Evolutionary conservation across 53 echinoderm and acorn worm genomes (phyloP).

Genomic region (Holothuria scabra): DNA sequence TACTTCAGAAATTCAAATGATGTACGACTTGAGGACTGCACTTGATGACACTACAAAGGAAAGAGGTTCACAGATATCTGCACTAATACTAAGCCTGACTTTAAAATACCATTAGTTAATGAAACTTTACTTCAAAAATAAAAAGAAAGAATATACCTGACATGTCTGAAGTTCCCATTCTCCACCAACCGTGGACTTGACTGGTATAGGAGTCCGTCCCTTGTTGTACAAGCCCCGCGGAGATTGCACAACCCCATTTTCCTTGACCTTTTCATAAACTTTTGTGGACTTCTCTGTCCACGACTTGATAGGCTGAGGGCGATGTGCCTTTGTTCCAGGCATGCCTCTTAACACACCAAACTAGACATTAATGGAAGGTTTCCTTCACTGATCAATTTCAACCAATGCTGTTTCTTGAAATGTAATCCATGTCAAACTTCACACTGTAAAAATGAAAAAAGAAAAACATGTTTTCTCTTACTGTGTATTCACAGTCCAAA

Average conservation of each 20-base stretch:
- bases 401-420: too few relatives aligned
- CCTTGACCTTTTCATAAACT: constrained; percentile 70
- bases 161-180: constrained; percentile 94
- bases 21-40: too few relatives aligned
- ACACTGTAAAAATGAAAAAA: too few relatives aligned
- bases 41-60: too few relatives aligned
- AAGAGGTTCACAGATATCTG: too few relatives aligned
- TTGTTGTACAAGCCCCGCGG: constrained; percentile 78
- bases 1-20: too few relatives aligned
- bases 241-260: constrained; percentile 85
- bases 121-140: not conserved
- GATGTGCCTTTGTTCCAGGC: constrained; percentile 65
- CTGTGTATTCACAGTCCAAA: too few relatives aligned
- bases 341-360: constrained; percentile 9
- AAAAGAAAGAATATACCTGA: constrained; percentile 62
- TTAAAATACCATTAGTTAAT: not conserved
- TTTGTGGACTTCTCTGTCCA: constrained; percentile 93
- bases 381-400: too few relatives aligned
- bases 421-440: too few relatives aligned
- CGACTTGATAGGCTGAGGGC: constrained; percentile 92
- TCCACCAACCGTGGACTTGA: constrained; percentile 86
- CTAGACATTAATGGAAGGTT: not conserved
- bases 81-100: too few relatives aligned
- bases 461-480: too few relatives aligned
- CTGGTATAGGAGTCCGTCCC: constrained; percentile 72